Conservation (phyloP, 2,113 vertebrate species). For the Trichechus manatus region DNA sequence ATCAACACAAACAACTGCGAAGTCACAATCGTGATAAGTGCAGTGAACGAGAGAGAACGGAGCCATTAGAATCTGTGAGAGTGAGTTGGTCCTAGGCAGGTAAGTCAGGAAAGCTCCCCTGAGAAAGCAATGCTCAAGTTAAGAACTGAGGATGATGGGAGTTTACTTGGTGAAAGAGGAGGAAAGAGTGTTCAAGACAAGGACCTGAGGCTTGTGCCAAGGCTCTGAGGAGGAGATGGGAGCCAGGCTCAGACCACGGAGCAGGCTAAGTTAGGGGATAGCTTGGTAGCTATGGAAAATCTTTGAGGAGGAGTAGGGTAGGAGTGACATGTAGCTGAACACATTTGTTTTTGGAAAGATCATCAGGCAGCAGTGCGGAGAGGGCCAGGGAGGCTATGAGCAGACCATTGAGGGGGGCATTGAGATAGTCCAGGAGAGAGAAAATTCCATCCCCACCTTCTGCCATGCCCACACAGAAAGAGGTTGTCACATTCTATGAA, state of each 20-base stretch:
- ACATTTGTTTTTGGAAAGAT: background rate
- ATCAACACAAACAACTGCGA: background rate
- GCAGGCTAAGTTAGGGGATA: rapidly evolving
- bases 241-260: too few relatives aligned
- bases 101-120: background rate
- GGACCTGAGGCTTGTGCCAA: background rate
- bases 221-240: background rate
- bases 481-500: too few relatives aligned
- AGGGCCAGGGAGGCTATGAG: background rate
- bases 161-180: background rate
- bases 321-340: background rate
- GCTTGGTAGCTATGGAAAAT: too few relatives aligned
- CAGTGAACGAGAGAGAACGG: background rate
- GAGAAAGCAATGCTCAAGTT: background rate
- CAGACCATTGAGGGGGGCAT: background rate
- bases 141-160: background rate
- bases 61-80: background rate
- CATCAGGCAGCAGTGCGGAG: too few relatives aligned
- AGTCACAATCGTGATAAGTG: background rate
- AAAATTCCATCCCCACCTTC: background rate
- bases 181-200: background rate
- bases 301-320: background rate
- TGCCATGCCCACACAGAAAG: background rate
- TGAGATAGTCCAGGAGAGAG: background rate
- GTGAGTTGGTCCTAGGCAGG: background rate